These are phyloP conservation scores for Gastrophryne carolinensis DNA, from an alignment of 2,797 vertebrate genomes.

Conservation along the genomic window DNA sequence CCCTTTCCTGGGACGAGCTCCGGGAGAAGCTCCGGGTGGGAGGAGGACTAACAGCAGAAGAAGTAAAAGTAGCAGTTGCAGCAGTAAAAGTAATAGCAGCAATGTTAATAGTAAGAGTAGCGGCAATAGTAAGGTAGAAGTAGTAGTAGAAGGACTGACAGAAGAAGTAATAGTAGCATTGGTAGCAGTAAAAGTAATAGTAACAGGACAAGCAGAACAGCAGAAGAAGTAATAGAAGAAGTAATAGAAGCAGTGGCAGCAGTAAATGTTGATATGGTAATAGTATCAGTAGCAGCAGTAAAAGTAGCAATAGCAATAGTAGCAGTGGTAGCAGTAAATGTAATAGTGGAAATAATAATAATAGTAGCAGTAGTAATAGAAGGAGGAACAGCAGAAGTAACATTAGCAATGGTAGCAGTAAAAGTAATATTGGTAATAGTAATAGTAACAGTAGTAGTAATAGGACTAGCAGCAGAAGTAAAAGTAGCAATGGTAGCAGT, in stretches of 20 bases:
- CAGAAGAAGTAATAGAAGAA: neutral
- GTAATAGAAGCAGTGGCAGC: neutral
- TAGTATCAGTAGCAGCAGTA: neutral
- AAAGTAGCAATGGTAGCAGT: neutral
- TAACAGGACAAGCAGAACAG: neutral
- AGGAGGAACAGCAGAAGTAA: neutral
- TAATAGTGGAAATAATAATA: neutral
- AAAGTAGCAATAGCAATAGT: neutral
- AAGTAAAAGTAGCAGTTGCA: neutral
- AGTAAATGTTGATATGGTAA: neutral
- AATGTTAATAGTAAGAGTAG: neutral
- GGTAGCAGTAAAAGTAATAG: neutral
- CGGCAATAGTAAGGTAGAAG: neutral
- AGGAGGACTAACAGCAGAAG: neutral
- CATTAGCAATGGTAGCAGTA: neutral
- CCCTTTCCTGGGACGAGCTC: conserved; percentile 44
- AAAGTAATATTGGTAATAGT: neutral
- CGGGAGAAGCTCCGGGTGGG: neutral
- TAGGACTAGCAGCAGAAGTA: neutral
- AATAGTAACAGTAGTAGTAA: neutral
- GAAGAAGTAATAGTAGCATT: neutral
- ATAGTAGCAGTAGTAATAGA: neutral
- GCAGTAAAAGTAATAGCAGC: neutral
- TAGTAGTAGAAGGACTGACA: neutral
- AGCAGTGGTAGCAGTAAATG: neutral